Percentiles rank a stretch among this genome's conserved stretches.
phyloP scores from a whole-genome alignment of 2,113 vertebrate species.

The Serilophus lunatus region DNA sequence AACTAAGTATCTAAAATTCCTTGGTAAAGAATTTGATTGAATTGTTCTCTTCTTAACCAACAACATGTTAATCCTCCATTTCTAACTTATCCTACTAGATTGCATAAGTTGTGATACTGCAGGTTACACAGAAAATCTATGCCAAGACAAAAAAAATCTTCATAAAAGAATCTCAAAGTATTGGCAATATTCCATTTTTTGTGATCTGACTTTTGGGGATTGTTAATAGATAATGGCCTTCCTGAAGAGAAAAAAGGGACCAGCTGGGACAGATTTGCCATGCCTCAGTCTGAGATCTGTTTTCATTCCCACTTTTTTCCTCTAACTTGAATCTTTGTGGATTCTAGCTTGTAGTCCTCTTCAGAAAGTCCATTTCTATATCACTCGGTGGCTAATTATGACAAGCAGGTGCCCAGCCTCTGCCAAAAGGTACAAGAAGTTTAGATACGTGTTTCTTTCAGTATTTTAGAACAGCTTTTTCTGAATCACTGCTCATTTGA shows the following conservation, averaged over 20 bases:
- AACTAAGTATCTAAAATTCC: background rate
- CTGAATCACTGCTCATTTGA: constrained; percentile 36
- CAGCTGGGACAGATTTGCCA: background rate
- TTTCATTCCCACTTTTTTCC: background rate
- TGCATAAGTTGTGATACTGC: background rate
- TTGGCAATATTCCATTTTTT: background rate
- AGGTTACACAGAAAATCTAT: background rate
- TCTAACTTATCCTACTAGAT: background rate
- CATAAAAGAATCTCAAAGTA: background rate
- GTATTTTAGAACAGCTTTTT: background rate
- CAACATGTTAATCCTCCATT: background rate
- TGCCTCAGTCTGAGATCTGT: background rate
- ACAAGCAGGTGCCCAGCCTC: background rate
- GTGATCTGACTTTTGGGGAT: background rate
- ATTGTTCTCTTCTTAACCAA: background rate
- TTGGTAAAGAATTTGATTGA: background rate
- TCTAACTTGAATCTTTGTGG: background rate
- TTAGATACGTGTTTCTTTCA: background rate
- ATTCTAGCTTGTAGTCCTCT: background rate
- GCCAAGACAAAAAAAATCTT: background rate
- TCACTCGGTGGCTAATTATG: background rate
- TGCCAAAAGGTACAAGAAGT: background rate
- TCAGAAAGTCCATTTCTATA: background rate
- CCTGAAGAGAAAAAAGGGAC: background rate
- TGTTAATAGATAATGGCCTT: background rate